A percentile compares a stretch with the other conserved stretches of the same genome.
Conservation (phyloP, 2,797 vertebrate genomes). For the Macroramphosus scolopax region DNA sequence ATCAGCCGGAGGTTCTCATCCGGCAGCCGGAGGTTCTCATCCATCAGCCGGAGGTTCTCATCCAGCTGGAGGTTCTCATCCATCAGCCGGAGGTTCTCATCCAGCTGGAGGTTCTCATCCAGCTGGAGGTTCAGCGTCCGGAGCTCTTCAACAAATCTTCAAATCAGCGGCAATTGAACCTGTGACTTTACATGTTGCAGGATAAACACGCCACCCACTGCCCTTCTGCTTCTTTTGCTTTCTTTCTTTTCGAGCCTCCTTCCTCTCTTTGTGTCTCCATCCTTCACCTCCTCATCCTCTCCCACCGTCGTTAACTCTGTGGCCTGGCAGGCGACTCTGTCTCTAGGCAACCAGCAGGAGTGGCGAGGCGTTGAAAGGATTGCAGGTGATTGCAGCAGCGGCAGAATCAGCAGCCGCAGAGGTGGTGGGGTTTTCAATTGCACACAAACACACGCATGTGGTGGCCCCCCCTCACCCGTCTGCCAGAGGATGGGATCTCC, state of each 20-base stretch:
- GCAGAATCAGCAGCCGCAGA: slow-evolving; percentile 54
- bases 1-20: no score
- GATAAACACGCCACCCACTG: no score
- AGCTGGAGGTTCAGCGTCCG: no score
- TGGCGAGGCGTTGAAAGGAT: slow-evolving; percentile 71
- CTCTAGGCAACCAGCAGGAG: slow-evolving; percentile 72
- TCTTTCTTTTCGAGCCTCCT: no score
- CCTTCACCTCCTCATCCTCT: slow-evolving; percentile 46
- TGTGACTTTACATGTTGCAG: not conserved
- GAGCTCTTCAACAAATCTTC: no score
- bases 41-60: no score
- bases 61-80: no score
- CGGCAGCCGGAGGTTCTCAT: no score
- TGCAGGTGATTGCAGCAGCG: slow-evolving; percentile 83
- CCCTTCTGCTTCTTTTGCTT: no score
- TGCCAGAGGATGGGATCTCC: slow-evolving; percentile 62
- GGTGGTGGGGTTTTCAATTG: slow-evolving; percentile 48
- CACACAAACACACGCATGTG: slow-evolving; percentile 18
- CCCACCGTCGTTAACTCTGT: slow-evolving; percentile 47
- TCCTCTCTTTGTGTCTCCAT: slow-evolving; percentile 23
- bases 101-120: no score
- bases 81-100: no score
- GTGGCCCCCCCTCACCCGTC: slow-evolving; percentile 34
- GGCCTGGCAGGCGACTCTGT: slow-evolving; percentile 67
- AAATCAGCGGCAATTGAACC: not conserved